A percentile compares a stretch with the other conserved stretches of the same genome.
These are phyloP conservation scores for Myripristis jacobus DNA, from an alignment of 2,797 vertebrate genomes.

Conservation along the genomic window DNA sequence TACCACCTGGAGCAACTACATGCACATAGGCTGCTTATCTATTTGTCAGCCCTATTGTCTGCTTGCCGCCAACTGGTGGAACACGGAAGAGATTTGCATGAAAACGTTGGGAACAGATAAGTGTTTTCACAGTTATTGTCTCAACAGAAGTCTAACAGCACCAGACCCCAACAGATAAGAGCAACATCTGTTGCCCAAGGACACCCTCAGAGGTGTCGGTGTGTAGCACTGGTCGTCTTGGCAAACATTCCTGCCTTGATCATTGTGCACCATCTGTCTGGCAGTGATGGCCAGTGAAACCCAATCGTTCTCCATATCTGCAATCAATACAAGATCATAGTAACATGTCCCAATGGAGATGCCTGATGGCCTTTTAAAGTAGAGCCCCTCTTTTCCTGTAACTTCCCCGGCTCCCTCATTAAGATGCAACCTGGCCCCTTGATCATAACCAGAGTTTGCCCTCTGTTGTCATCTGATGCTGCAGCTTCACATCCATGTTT, in stretches of 20 bases:
- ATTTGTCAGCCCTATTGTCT: slow-evolving; percentile 48
- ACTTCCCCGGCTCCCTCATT: slow-evolving; percentile 30
- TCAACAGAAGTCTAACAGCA: slow-evolving; percentile 61
- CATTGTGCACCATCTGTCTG: slow-evolving; percentile 64
- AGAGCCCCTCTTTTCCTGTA: slow-evolving; percentile 18
- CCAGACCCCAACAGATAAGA: slow-evolving; percentile 64
- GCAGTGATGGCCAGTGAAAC: slow-evolving; percentile 41
- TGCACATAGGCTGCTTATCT: slow-evolving; percentile 51
- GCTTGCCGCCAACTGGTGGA: slow-evolving; percentile 53
- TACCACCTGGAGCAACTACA: slow-evolving; percentile 20
- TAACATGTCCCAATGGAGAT: slow-evolving; percentile 38
- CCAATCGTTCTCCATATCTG: slow-evolving; percentile 41
- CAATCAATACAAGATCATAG: slow-evolving; percentile 57
- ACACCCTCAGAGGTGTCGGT: slow-evolving; percentile 53
- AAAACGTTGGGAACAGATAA: slow-evolving; percentile 60
- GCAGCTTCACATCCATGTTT: slow-evolving; percentile 8
- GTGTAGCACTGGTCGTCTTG: slow-evolving; percentile 40
- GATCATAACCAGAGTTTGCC: neutral
- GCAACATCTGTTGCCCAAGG: slow-evolving; percentile 71
- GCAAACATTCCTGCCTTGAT: slow-evolving; percentile 53
- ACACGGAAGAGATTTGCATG: slow-evolving; percentile 62
- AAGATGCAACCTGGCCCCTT: slow-evolving; percentile 19
- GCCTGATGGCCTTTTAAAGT: slow-evolving; percentile 50
- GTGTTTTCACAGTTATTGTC: slow-evolving; percentile 64
- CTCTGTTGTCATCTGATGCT: neutral